A percentile compares a stretch with the other conserved stretches of the same genome.
Evolutionary conservation across 2,888 invertebrate genomes (phyloP).

Genomic region (Tanytarsus gracilentus): DNA sequence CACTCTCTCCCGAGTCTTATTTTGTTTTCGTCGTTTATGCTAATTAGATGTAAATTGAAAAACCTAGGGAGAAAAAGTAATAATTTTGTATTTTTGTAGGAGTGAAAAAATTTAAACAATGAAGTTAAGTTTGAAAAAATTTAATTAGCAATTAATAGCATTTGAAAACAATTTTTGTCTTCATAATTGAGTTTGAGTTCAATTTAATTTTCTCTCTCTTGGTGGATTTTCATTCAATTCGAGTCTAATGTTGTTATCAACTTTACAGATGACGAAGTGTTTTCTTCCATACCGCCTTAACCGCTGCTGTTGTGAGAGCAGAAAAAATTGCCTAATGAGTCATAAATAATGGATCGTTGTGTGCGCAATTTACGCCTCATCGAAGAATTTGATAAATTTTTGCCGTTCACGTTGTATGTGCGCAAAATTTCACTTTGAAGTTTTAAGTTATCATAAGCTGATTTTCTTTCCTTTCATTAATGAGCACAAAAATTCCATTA

Average conservation of each 20-base stretch:
- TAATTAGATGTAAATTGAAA: background rate
- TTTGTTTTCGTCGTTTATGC: background rate
- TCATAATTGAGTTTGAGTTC: conserved; percentile 2
- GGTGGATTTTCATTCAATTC: background rate
- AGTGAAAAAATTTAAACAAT: too few relatives aligned
- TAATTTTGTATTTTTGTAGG: too few relatives aligned
- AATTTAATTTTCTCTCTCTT: background rate
- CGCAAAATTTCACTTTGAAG: too few relatives aligned
- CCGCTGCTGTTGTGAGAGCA: background rate
- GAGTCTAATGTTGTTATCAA: conserved; percentile 3
- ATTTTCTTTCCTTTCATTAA: too few relatives aligned
- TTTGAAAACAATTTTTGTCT: background rate
- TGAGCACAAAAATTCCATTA: too few relatives aligned
- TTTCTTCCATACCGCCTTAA: background rate
- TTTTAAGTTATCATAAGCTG: too few relatives aligned
- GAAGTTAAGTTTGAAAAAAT: too few relatives aligned
- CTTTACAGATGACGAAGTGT: conserved; percentile 12
- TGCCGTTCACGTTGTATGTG: too few relatives aligned
- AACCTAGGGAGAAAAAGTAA: background rate
- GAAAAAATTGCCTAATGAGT: conserved; percentile 23
- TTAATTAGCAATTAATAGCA: too few relatives aligned
- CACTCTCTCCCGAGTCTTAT: background rate
- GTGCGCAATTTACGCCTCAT: too few relatives aligned
- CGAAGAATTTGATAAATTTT: too few relatives aligned
- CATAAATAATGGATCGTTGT: conserved; percentile 17